Conservation (phyloP, 2,797 vertebrate genomes). For the Xiphophorus birchmanni region DNA sequence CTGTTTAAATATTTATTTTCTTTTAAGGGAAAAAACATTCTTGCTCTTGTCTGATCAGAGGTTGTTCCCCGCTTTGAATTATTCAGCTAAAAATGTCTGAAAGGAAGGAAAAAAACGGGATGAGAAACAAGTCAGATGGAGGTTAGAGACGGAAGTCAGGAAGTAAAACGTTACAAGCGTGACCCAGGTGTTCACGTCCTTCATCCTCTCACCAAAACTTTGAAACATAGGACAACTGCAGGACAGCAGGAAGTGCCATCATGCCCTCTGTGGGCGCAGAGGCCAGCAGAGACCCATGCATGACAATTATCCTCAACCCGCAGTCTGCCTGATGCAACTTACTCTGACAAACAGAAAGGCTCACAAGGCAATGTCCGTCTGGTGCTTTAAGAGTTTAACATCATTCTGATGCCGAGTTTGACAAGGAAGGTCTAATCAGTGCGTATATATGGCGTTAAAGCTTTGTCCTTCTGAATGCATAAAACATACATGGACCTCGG, state of each 20-base stretch:
- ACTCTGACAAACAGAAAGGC: slow-evolving; percentile 3
- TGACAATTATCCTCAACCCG: slow-evolving; percentile 36
- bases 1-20: slow-evolving; percentile 65
- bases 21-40: slow-evolving; percentile 22
- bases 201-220: slow-evolving; percentile 21
- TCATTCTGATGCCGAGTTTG: neutral
- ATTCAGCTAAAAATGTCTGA: slow-evolving; percentile 55
- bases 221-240: slow-evolving; percentile 22
- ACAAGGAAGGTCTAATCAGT: neutral
- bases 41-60: slow-evolving; percentile 58
- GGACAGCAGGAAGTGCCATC: slow-evolving; percentile 25
- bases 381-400: slow-evolving; percentile 21
- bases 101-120: slow-evolving; percentile 27
- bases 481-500: slow-evolving; percentile 9
- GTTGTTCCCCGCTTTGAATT: slow-evolving; percentile 61
- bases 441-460: neutral
- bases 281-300: slow-evolving; percentile 3
- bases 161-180: slow-evolving; percentile 41
- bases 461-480: slow-evolving; percentile 1
- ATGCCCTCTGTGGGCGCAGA: slow-evolving; percentile 6
- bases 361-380: slow-evolving; percentile 1
- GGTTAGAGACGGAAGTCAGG: slow-evolving; percentile 53
- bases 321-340: slow-evolving; percentile 1
- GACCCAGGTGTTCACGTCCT: slow-evolving; percentile 37
- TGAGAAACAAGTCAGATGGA: slow-evolving; percentile 38